Percentiles rank a stretch among this genome's conserved stretches.
phyloP scores from a whole-genome alignment of 2,888 invertebrate genomes.

The Heteromyza rotundicornis region DNA sequence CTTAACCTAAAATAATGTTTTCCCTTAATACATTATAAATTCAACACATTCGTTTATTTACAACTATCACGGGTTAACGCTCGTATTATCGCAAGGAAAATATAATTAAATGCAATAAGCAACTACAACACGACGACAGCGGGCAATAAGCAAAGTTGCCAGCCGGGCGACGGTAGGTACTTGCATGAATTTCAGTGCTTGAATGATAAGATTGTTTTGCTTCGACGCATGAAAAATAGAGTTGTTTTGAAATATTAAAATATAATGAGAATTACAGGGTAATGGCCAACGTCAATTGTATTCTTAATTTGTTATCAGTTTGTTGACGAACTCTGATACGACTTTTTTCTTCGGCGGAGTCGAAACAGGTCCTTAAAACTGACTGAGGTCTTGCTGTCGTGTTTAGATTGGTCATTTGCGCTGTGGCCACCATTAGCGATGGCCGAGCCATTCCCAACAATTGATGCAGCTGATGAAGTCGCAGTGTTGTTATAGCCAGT shows the following conservation, averaged over 20 bases:
- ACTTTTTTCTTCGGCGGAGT: constrained; percentile 40
- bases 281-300: not conserved
- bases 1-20: too few relatives aligned
- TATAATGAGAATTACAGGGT: not conserved
- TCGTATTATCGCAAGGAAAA: not conserved
- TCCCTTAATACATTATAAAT: too few relatives aligned
- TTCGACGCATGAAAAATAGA: constrained; percentile 9
- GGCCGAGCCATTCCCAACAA: not conserved
- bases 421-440: constrained; percentile 8
- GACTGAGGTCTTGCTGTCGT: constrained; percentile 32
- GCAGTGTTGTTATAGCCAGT: not conserved
- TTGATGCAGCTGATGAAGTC: not conserved
- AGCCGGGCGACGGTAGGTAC: not conserved
- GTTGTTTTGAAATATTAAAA: constrained; percentile 1
- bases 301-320: constrained; percentile 35
- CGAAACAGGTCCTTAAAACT: constrained; percentile 52
- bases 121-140: not conserved
- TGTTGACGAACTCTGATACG: constrained; percentile 42
- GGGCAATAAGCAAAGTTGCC: too few relatives aligned
- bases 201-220: constrained; percentile 25
- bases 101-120: not conserved
- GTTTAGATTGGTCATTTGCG: constrained; percentile 12
- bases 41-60: too few relatives aligned
- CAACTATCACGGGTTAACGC: constrained; percentile 9
- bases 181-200: too few relatives aligned